Evolutionary conservation across 1,140 invertebrate genomes (phyloP).

Genomic region (Anoplolepis gracilipes): DNA sequence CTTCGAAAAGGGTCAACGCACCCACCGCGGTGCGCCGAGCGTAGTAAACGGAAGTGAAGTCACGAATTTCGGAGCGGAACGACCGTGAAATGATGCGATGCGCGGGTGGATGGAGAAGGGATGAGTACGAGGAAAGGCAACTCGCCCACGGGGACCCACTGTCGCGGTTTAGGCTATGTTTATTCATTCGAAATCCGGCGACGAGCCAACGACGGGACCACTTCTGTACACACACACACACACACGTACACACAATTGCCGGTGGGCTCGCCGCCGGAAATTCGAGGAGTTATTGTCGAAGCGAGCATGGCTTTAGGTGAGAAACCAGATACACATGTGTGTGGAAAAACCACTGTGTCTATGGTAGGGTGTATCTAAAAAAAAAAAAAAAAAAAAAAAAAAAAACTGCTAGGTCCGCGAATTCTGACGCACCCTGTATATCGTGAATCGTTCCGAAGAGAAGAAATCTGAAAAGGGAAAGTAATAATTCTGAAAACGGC

Average conservation of each 20-base stretch:
- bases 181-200: conserved; percentile 54
- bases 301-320: background rate
- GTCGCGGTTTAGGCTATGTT: conserved; percentile 52
- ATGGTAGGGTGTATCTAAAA: too few relatives aligned
- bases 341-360: background rate
- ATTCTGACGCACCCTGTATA: background rate
- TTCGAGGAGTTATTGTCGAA: background rate
- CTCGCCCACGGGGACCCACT: conserved; percentile 3
- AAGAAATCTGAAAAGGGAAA: background rate
- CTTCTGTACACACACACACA: background rate
- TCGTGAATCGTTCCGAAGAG: background rate
- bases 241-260: background rate
- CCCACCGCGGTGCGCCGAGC: conserved; percentile 43
- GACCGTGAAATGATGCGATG: conserved; percentile 63
- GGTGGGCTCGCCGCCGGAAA: background rate
- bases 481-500: background rate
- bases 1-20: conserved; percentile 74
- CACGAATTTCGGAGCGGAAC: conserved; percentile 74
- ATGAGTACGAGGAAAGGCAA: background rate
- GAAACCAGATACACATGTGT: background rate
- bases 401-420: background rate
- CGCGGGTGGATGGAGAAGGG: background rate
- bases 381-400: too few relatives aligned
- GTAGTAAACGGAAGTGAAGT: conserved; percentile 71
- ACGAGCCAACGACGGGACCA: background rate